Conservation (phyloP, 2,797 vertebrate species). For the Parauchenoglanis ngamensis region DNA sequence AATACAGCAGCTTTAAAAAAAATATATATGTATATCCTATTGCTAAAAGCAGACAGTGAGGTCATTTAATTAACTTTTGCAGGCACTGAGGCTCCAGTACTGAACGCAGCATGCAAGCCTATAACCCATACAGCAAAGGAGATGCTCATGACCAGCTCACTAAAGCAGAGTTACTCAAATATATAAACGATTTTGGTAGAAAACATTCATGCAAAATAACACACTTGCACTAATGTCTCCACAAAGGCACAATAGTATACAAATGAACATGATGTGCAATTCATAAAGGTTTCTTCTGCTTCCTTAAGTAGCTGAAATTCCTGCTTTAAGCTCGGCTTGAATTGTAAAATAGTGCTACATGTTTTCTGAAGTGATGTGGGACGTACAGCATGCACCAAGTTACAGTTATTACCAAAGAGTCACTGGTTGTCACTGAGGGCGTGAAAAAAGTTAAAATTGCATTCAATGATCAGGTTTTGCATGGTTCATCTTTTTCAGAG, state of each 20-base stretch:
- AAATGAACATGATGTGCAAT: constrained; percentile 1
- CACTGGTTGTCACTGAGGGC: neutral
- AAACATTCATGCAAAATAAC: neutral
- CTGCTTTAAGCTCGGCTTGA: neutral
- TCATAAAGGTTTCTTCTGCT: neutral
- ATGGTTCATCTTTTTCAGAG: constrained; percentile 73
- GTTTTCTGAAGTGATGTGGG: constrained; percentile 9
- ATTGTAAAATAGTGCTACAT: constrained; percentile 12
- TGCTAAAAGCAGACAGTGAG: constrained; percentile 56
- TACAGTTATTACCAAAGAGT: neutral
- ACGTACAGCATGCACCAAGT: neutral
- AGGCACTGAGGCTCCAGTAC: constrained; percentile 52
- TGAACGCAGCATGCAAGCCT: constrained; percentile 14
- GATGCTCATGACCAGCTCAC: constrained; percentile 38
- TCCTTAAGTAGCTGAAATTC: neutral
- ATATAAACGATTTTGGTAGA: neutral
- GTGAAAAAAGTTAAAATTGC: neutral
- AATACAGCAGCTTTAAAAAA: constrained; percentile 49
- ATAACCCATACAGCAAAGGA: constrained; percentile 25
- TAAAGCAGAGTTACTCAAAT: neutral
- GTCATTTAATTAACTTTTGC: constrained; percentile 26
- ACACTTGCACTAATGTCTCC: constrained; percentile 11
- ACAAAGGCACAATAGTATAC: constrained; percentile 35
- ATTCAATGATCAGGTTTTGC: neutral
- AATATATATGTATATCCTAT: constrained; percentile 1